Conservation (phyloP, 2,113 vertebrate genomes). For the Psammodynastes pulverulentus region DNA sequence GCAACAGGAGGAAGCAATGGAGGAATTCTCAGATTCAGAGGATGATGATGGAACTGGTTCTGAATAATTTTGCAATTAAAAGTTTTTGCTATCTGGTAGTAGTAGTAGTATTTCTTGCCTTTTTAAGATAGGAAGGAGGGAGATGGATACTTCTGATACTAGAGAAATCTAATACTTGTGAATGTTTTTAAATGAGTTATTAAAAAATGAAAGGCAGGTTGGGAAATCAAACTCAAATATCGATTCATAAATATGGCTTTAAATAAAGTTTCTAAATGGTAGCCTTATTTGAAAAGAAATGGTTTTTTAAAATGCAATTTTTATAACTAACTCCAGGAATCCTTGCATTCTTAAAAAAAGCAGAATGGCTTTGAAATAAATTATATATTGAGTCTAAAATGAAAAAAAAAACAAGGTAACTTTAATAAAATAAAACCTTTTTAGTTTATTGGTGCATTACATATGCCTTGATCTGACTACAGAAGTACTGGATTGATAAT, state of each 20-base stretch:
- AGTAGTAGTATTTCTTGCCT: not conserved
- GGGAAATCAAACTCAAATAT: not conserved
- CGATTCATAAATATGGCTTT: not conserved
- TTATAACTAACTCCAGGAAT: not conserved
- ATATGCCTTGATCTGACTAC: slow-evolving; percentile 6
- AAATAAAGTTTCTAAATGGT: not conserved
- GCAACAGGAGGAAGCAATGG: not conserved
- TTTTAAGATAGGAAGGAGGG: not conserved
- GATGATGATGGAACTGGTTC: not conserved
- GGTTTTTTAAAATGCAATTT: not conserved
- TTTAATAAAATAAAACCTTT: slow-evolving; percentile 19
- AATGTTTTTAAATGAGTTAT: not conserved
- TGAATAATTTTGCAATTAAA: slow-evolving; percentile 15
- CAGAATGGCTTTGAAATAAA: slow-evolving; percentile 14
- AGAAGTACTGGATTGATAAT: slow-evolving; percentile 7
- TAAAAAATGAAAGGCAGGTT: not conserved
- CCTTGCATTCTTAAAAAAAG: not conserved
- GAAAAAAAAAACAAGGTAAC: slow-evolving; percentile 5
- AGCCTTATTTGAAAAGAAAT: not conserved
- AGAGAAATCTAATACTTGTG: not conserved
- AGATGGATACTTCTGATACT: not conserved
- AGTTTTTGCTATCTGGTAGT: not conserved
- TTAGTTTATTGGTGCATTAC: slow-evolving; percentile 25
- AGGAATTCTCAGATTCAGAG: not conserved
- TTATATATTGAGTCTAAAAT: slow-evolving; percentile 25